These are phyloP conservation scores for Apocheima hispidaria DNA, from an alignment of 2,888 invertebrate species.

Conservation along the genomic window DNA sequence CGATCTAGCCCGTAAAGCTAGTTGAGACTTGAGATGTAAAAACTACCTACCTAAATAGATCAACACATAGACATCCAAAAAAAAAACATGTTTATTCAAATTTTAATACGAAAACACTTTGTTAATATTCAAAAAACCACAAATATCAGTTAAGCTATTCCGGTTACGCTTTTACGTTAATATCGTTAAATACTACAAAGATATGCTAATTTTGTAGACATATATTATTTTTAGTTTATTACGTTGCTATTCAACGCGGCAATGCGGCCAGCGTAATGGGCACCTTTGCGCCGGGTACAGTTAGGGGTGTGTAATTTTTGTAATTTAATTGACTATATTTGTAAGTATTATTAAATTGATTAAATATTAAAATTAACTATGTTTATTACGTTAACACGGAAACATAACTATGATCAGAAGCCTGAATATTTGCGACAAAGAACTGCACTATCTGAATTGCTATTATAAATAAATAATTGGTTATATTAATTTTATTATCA, in stretches of 20 bases:
- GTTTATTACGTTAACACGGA: not conserved
- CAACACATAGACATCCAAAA: not conserved
- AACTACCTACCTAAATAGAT: conserved; percentile 2
- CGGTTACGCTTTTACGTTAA: conserved; percentile 16
- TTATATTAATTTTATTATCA: conserved; percentile 13
- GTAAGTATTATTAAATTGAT: too few species aligned
- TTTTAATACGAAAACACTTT: not conserved
- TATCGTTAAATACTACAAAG: not conserved
- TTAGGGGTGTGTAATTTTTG: too few species aligned
- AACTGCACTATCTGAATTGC: not conserved
- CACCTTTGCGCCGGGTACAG: too few species aligned
- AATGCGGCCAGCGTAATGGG: too few species aligned
- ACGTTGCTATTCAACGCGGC: too few species aligned
- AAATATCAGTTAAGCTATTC: conserved; percentile 19
- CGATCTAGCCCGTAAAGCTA: too few species aligned
- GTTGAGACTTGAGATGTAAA: not conserved
- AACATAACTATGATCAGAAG: not conserved
- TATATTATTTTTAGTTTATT: not conserved
- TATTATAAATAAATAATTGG: not conserved
- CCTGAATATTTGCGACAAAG: not conserved
- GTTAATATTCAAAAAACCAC: conserved; percentile 16
- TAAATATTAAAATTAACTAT: too few species aligned
- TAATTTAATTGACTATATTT: too few species aligned
- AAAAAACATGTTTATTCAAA: not conserved
- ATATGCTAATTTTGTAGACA: conserved; percentile 9